Evolutionary conservation across 2,113 vertebrate genomes (phyloP).

Genomic region (Paradoxurus hermaphroditus): DNA sequence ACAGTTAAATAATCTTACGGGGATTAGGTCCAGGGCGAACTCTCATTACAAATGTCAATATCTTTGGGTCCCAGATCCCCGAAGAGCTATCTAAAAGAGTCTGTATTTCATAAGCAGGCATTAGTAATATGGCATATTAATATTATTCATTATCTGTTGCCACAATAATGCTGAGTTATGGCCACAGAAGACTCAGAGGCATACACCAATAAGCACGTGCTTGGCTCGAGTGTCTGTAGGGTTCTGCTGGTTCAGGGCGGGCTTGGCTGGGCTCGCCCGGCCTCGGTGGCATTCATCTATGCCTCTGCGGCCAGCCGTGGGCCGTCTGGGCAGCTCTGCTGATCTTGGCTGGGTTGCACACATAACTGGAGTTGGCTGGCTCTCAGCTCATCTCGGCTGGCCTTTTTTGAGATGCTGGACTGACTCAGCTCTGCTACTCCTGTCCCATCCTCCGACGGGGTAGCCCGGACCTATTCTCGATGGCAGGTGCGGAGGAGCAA

Average conservation of each 20-base stretch:
- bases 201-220: rapidly evolving
- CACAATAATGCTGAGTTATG: not conserved
- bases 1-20: not conserved
- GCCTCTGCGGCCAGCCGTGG: rapidly evolving
- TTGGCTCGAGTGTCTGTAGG: not conserved
- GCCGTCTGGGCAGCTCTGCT: not conserved
- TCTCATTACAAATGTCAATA: not conserved
- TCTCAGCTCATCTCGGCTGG: not conserved
- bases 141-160: not conserved
- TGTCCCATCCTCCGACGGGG: not conserved
- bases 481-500: not conserved
- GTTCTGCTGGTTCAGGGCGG: not conserved
- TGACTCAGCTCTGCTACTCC: not conserved
- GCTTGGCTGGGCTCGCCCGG: not conserved
- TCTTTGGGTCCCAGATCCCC: not conserved
- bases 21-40: not conserved
- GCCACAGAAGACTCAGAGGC: not conserved
- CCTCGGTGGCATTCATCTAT: rapidly evolving
- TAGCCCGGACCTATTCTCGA: rapidly evolving
- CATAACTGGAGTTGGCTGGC: not conserved
- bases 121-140: not conserved
- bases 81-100: not conserved
- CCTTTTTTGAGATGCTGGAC: not conserved
- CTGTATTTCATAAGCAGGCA: not conserved
- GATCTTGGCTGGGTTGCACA: not conserved